Evolutionary conservation across 2,113 vertebrate genomes (phyloP).

Genomic region (Melospiza georgiana): DNA sequence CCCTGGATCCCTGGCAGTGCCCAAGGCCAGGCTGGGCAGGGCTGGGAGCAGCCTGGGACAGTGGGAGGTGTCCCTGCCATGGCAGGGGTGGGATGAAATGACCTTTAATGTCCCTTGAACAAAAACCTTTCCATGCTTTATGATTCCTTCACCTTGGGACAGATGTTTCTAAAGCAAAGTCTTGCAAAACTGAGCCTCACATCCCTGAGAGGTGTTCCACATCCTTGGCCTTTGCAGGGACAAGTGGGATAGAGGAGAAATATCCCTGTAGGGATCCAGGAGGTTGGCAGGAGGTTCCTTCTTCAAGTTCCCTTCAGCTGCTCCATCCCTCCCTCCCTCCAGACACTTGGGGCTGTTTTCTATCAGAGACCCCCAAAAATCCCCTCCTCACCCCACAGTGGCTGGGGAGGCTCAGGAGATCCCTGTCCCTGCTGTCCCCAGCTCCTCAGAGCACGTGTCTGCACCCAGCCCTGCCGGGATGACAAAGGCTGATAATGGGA

Average conservation of each 20-base stretch:
- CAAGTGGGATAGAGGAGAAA: neutral
- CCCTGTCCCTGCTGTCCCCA: neutral
- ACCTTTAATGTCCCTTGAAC: accelerated
- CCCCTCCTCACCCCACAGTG: accelerated
- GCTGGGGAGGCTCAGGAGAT: neutral
- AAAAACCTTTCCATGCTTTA: neutral
- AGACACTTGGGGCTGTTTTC: neutral
- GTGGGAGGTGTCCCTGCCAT: neutral
- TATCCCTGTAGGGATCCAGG: neutral
- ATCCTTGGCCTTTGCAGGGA: neutral
- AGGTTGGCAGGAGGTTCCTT: neutral
- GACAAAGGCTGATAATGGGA: neutral
- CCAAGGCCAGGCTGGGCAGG: no score
- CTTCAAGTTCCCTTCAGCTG: neutral
- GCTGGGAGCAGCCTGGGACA: no score
- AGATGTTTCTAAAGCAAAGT: neutral
- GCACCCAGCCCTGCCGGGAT: accelerated
- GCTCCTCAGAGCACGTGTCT: neutral
- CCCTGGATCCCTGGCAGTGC: no score
- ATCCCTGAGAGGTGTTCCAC: neutral
- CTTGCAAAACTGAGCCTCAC: neutral
- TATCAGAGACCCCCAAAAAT: neutral
- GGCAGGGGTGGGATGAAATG: accelerated
- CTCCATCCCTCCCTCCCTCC: neutral
- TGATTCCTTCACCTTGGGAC: neutral